Percentiles rank a stretch among this genome's conserved stretches.
phyloP scores from a whole-genome alignment of 2,797 vertebrate genomes.

The Myripristis jacobus region DNA sequence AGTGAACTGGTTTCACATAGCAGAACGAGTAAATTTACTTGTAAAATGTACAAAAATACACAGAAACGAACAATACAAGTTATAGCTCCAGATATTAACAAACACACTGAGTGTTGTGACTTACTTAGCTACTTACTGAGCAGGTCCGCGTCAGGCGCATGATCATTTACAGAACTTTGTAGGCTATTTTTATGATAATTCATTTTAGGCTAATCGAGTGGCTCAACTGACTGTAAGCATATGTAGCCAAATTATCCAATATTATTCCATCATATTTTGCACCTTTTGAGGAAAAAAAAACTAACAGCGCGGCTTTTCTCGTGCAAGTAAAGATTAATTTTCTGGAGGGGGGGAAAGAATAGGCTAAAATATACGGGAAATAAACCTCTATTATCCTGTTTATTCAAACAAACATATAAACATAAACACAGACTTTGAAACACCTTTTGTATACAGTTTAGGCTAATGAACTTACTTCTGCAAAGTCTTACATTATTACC shows the following conservation, averaged over 20 bases:
- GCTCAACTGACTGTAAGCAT: slow-evolving; percentile 15
- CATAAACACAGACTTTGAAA: slow-evolving; percentile 83
- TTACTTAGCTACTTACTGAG: too few relatives aligned
- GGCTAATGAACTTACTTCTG: slow-evolving; percentile 72
- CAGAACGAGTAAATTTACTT: too few relatives aligned
- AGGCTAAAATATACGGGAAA: slow-evolving; percentile 61
- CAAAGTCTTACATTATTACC: slow-evolving; percentile 77
- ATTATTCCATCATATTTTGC: slow-evolving; percentile 13
- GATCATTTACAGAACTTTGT: slow-evolving; percentile 26
- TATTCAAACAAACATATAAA: slow-evolving; percentile 85
- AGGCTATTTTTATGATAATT: slow-evolving; percentile 28
- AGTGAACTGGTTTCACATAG: too few relatives aligned
- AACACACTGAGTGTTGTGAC: too few relatives aligned
- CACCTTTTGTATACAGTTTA: slow-evolving; percentile 79
- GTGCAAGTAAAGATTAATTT: slow-evolving; percentile 29
- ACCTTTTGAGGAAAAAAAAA: background rate
- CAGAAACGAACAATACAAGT: too few relatives aligned
- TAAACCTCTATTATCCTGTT: slow-evolving; percentile 79
- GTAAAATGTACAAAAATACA: too few relatives aligned
- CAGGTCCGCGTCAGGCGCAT: background rate
- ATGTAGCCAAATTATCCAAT: slow-evolving; percentile 3
- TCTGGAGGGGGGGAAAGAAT: background rate
- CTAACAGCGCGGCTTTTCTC: slow-evolving; percentile 20
- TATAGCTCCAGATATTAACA: too few relatives aligned
- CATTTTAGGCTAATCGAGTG: slow-evolving; percentile 15